These are phyloP conservation scores for Anguilla megastoma DNA, from an alignment of 2,797 vertebrate species.

Conservation along the genomic window DNA sequence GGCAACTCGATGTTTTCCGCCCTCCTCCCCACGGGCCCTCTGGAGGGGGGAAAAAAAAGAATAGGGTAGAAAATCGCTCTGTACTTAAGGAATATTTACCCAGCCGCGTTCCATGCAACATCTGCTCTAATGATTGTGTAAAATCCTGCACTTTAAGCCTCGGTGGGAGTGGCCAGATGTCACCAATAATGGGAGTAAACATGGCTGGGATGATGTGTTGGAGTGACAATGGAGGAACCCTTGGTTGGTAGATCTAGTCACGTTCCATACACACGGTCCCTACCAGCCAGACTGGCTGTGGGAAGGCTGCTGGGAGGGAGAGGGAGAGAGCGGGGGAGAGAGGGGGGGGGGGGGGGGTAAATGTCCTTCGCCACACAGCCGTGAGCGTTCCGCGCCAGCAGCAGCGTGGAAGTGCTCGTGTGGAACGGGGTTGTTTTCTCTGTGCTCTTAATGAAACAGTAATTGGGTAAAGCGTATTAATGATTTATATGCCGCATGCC, in stretches of 20 bases:
- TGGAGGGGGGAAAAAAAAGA: not conserved
- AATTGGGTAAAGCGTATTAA: conserved; percentile 67
- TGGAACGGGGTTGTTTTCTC: conserved; percentile 55
- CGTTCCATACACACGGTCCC: conserved; percentile 31
- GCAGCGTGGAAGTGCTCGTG: conserved; percentile 44
- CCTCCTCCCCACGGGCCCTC: conserved; percentile 41
- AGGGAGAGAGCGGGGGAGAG: not conserved
- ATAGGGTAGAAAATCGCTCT: conserved; percentile 51
- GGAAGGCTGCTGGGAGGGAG: not conserved
- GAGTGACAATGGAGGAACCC: conserved; percentile 40
- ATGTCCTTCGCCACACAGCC: not conserved
- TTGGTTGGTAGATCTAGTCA: conserved; percentile 45
- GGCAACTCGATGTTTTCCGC: conserved; percentile 21
- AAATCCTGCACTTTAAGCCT: conserved; percentile 43
- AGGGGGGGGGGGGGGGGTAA: not conserved
- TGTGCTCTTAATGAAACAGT: conserved; percentile 60
- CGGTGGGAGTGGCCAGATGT: conserved; percentile 53
- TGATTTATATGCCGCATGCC: conserved; percentile 66
- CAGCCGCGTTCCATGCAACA: conserved; percentile 59
- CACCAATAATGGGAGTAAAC: conserved; percentile 55
- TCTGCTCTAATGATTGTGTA: conserved; percentile 61
- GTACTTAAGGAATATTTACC: conserved; percentile 55
- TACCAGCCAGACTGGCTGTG: conserved; percentile 32
- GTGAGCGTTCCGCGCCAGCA: conserved; percentile 12
- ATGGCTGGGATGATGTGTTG: conserved; percentile 46